Conservation (phyloP, 2,113 vertebrate species). For the Porphyrio hochstetteri region DNA sequence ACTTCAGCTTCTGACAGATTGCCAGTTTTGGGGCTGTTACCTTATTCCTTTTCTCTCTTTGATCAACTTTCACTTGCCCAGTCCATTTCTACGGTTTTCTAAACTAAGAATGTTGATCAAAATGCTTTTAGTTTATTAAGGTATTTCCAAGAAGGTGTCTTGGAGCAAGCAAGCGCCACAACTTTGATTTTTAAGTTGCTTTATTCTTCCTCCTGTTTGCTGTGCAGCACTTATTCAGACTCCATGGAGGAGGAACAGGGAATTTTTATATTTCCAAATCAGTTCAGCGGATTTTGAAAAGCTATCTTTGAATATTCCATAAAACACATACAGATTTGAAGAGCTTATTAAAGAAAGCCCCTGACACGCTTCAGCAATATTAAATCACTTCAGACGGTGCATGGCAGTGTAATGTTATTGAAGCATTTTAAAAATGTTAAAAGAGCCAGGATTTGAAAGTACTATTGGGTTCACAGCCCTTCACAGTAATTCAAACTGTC, state of each 20-base stretch:
- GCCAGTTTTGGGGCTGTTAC: rapidly evolving
- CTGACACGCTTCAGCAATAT: constrained; percentile 79
- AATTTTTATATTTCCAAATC: constrained; percentile 45
- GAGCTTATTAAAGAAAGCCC: constrained; percentile 78
- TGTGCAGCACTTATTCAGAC: rapidly evolving
- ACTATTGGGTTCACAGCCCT: constrained; percentile 69
- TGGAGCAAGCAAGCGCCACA: neutral
- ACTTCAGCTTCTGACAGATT: rapidly evolving
- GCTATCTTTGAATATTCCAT: constrained; percentile 71
- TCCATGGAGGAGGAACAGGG: neutral
- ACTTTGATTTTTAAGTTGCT: neutral
- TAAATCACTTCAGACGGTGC: constrained; percentile 75
- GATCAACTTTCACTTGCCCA: neutral
- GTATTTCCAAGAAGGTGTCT: neutral
- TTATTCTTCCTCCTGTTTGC: neutral
- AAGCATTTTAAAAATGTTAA: constrained; percentile 76
- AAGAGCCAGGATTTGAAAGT: constrained; percentile 74
- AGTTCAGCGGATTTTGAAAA: constrained; percentile 42
- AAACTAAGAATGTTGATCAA: neutral
- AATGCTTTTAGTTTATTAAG: neutral
- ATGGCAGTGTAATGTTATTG: constrained; percentile 74
- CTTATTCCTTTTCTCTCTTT: neutral
- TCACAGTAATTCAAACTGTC: constrained; percentile 72
- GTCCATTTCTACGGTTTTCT: neutral
- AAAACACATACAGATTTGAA: constrained; percentile 74